Evolutionary conservation across 2,113 vertebrate species (phyloP).

Genomic region (Catagonus wagneri): DNA sequence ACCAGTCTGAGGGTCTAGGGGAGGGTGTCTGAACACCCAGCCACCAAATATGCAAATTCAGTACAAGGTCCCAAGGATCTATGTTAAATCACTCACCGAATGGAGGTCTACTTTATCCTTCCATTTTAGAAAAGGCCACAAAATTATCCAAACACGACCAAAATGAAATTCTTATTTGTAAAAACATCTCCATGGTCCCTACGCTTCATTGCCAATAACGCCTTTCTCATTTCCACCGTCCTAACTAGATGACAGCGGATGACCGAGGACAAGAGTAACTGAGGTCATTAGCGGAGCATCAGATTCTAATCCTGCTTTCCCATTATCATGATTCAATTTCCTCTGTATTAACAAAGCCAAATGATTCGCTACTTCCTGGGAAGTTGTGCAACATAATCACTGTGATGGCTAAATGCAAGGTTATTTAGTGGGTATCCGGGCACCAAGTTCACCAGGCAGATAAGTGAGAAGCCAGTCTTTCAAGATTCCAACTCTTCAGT

Average conservation of each 20-base stretch:
- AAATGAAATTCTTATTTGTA: neutral
- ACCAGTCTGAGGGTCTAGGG: neutral
- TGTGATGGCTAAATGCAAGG: neutral
- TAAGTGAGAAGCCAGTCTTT: neutral
- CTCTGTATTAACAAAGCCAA: neutral
- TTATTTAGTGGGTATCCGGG: neutral
- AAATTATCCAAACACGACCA: neutral
- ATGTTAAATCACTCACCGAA: neutral
- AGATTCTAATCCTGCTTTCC: slow-evolving; percentile 28
- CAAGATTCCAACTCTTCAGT: neutral
- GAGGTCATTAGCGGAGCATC: slow-evolving; percentile 14
- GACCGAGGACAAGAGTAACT: neutral
- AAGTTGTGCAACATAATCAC: neutral
- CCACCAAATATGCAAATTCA: neutral
- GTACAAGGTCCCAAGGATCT: neutral
- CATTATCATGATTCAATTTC: slow-evolving; percentile 48
- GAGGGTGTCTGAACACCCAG: neutral
- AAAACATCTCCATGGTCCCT: neutral
- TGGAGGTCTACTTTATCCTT: neutral
- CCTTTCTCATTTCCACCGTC: neutral
- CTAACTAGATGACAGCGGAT: neutral
- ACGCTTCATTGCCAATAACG: neutral
- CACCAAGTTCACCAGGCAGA: neutral
- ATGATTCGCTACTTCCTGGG: neutral
- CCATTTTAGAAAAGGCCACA: neutral